phyloP scores from a whole-genome alignment of 2,113 vertebrate genomes.

The Trachemys scripta region DNA sequence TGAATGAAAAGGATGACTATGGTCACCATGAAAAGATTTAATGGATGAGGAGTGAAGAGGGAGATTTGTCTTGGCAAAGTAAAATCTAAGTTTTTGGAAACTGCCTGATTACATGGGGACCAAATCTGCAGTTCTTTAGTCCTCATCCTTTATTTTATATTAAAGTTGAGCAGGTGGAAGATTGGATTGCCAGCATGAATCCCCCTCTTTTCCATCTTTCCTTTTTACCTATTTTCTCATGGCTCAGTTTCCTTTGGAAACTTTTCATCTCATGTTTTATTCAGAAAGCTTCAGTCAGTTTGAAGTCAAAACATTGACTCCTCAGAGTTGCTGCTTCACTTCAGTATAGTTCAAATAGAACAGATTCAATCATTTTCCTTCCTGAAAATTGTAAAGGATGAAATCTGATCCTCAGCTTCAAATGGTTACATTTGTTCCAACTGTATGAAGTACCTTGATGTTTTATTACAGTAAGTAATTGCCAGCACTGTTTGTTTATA shows the following conservation, averaged over 20 bases:
- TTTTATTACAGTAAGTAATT: not conserved
- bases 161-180: not conserved
- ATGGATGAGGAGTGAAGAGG: not conserved
- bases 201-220: not conserved
- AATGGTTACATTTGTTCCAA: not conserved
- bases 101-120: fast-evolving
- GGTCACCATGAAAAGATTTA: not conserved
- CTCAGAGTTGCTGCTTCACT: not conserved
- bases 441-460: not conserved
- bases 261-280: not conserved
- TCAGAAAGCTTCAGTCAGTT: not conserved
- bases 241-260: not conserved
- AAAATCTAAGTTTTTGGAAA: not conserved
- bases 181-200: not conserved
- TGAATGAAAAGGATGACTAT: fast-evolving
- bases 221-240: not conserved
- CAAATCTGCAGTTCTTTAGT: not conserved
- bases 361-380: not conserved
- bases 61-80: not conserved
- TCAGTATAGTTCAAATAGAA: not conserved
- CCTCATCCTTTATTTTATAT: not conserved
- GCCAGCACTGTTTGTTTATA: not conserved
- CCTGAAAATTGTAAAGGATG: not conserved
- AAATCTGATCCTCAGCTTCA: not conserved
- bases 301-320: not conserved